Evolutionary conservation across 2,113 vertebrate species (phyloP), one percentile per base, ranked within the genome.

Genomic region (Chiloscyllium plagiosum): DNA sequence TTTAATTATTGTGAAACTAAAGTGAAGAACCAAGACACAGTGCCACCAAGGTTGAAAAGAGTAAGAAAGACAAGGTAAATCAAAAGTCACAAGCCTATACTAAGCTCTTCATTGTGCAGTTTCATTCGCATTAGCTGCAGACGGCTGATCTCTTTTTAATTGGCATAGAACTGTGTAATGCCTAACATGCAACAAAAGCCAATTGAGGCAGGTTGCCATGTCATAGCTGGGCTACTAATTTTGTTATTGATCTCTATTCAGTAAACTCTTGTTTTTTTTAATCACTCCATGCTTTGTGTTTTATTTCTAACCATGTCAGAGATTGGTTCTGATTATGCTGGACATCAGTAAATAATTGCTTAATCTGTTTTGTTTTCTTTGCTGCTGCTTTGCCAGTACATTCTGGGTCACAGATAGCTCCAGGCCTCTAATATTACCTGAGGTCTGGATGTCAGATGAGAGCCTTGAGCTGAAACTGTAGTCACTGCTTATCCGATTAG

Each of bases 1-100:
- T 50, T 89, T 37, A 68, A 37, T 93, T 37, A 93, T 93, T 93
- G 19, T 2, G 33, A 93, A 93, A 93, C 33, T 93, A 33, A 83
- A 83, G 61, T n/a, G 5, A 66, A 93, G 33, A 61, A 66, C 33
- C 61, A 93, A 68, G 61, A 66, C 61, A 15, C 61, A 22, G 89
- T 65, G 10, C n/a, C 89, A n/a, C 52, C 89, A 93, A 93, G 89
- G 89, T 37, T 93, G 89, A 37, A 93, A 93, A 66, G 33, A n/a
- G 87, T 65, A 92, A 65, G 33, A 92, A 92, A 92, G 87, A n/a
- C 87, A 92, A 92, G 87, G 52, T 92, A 92, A 92, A 92, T 92
- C 56, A 65, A 89, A 90, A 66, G 89, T 22, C 89, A 93, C n/a
- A 65, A 66, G 56, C n/a, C 89, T 37, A n/a, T 37, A 66, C 33